Evolutionary conservation across 2,888 invertebrate genomes (phyloP).

Genomic region (Drosophila nr. perissopoda): DNA sequence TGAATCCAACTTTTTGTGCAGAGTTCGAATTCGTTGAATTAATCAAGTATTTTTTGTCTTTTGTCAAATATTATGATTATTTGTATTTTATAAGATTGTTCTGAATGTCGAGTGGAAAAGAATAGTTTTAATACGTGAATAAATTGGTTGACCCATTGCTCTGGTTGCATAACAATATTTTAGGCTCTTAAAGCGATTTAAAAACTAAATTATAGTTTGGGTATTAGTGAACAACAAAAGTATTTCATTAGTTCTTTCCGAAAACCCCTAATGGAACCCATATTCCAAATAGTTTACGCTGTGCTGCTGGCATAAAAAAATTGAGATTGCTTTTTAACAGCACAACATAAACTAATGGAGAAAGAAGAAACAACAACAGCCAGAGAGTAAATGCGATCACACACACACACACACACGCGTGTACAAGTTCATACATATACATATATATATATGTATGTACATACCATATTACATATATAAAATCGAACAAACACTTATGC

Average conservation of each 20-base stretch:
- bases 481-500: constrained; percentile 55
- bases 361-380: constrained; percentile 27
- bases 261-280: background rate
- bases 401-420: background rate
- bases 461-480: constrained; percentile 29
- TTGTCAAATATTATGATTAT: background rate
- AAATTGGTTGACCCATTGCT: background rate
- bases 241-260: background rate
- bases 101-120: background rate
- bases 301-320: constrained; percentile 46
- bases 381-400: constrained; percentile 20
- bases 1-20: background rate
- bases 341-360: constrained; percentile 36
- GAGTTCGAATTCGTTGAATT: background rate
- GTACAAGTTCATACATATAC: background rate
- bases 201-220: background rate
- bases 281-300: background rate
- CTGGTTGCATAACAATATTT: background rate
- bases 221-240: too few relatives aligned
- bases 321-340: constrained; percentile 58
- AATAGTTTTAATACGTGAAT: background rate
- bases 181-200: background rate
- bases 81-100: background rate
- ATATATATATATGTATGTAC: background rate
- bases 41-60: background rate